These are phyloP conservation scores for Metallyticus violacea DNA, from an alignment of 2,888 invertebrate species.

Conservation along the genomic window DNA sequence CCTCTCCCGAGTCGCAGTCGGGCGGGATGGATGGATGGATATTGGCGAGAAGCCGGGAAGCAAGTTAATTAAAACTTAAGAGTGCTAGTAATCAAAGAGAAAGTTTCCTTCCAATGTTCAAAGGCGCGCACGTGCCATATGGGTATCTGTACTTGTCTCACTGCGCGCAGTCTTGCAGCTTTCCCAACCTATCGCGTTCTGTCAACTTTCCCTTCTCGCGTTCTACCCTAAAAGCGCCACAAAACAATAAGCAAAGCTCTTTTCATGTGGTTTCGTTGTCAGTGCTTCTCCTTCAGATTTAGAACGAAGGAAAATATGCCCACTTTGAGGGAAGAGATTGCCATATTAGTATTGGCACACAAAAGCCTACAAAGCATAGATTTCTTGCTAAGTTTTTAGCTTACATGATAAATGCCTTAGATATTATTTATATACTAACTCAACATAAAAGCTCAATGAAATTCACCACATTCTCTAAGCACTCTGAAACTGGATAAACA, in stretches of 20 bases:
- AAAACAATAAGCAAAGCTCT: neutral
- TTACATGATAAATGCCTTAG: too few relatives aligned
- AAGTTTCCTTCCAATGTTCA: neutral
- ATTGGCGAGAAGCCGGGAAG: neutral
- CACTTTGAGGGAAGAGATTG: neutral
- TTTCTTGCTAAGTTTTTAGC: neutral
- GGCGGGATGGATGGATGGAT: neutral
- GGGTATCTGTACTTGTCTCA: neutral
- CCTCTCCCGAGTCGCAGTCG: neutral
- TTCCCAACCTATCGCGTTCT: neutral
- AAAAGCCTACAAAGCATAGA: neutral
- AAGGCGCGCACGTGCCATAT: neutral
- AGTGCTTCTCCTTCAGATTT: neutral
- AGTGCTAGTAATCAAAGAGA: neutral
- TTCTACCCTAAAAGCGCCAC: neutral
- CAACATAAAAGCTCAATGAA: too few relatives aligned
- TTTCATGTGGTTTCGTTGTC: neutral
- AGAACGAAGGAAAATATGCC: neutral
- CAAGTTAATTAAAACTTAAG: slow-evolving; percentile 17
- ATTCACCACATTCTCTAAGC: too few relatives aligned
- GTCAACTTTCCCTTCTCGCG: neutral
- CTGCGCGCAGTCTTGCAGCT: neutral
- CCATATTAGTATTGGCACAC: neutral
- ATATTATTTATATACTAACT: too few relatives aligned
- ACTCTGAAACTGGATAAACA: too few relatives aligned